Percentiles rank a stretch among this genome's conserved stretches.
Evolutionary conservation across 2,113 vertebrate genomes (phyloP).

Genomic region (Rissa tridactyla): DNA sequence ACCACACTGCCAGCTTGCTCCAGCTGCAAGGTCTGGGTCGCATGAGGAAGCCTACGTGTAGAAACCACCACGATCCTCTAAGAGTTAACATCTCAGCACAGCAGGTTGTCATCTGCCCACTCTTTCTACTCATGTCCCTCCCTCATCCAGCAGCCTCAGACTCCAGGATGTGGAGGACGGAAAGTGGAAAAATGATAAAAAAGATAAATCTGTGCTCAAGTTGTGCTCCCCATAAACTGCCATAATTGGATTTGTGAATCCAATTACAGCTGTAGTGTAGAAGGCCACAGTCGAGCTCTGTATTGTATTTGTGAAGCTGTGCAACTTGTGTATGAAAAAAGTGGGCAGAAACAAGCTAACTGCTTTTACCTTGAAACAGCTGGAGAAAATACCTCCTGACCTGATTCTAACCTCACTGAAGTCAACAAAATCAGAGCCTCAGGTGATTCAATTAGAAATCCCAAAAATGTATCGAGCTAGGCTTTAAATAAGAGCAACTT

Average conservation of each 20-base stretch:
- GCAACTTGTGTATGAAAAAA: not conserved
- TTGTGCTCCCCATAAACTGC: not conserved
- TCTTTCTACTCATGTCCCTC: not conserved
- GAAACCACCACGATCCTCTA: not conserved
- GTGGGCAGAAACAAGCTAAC: not conserved
- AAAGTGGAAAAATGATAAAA: not conserved
- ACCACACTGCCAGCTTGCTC: not conserved
- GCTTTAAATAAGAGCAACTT: not conserved
- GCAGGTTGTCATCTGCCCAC: not conserved
- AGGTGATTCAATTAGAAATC: not conserved
- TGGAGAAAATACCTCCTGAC: not conserved
- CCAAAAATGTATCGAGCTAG: no score
- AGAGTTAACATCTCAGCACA: rapidly evolving
- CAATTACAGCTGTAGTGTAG: not conserved
- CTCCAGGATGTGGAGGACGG: not conserved
- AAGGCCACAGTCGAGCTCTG: not conserved
- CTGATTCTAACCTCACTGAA: not conserved
- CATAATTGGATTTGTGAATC: not conserved
- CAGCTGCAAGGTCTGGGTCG: not conserved
- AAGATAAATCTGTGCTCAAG: not conserved
- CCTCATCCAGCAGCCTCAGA: not conserved
- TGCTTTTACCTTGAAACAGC: not conserved
- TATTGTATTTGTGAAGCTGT: not conserved
- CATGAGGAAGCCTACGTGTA: not conserved
- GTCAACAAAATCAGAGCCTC: not conserved